Percentiles rank a stretch among this genome's conserved stretches.
phyloP scores from a whole-genome alignment of 2,113 vertebrate genomes.

The Reinhardtius hippoglossoides region DNA sequence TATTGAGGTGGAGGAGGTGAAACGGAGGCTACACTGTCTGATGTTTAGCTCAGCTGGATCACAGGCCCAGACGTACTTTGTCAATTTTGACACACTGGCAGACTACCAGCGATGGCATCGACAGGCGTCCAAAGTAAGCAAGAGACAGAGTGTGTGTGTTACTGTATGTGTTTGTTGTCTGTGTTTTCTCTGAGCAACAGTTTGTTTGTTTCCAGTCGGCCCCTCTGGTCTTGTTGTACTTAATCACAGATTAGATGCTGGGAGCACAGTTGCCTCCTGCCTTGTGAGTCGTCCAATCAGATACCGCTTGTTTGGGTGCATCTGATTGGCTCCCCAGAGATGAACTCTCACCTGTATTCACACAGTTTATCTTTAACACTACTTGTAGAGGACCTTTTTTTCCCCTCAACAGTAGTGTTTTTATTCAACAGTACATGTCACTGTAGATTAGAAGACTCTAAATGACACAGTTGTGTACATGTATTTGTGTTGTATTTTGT shows the following conservation, averaged over 20 bases:
- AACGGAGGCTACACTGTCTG: slow-evolving; percentile 89
- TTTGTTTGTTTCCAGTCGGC: slow-evolving; percentile 24
- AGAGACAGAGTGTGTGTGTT: slow-evolving; percentile 10
- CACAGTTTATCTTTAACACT: not conserved
- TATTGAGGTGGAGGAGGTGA: slow-evolving; percentile 91
- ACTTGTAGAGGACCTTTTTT: no score
- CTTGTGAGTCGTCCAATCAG: slow-evolving; percentile 20
- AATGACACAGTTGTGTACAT: not conserved
- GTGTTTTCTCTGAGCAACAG: not conserved
- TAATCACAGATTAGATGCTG: slow-evolving; percentile 14
- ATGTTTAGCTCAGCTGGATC: slow-evolving; percentile 93
- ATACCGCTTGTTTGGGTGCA: not conserved
- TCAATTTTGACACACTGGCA: slow-evolving; percentile 90
- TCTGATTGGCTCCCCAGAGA: slow-evolving; percentile 45
- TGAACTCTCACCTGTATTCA: slow-evolving; percentile 7
- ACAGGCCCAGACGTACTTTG: slow-evolving; percentile 92
- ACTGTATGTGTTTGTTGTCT: slow-evolving; percentile 15
- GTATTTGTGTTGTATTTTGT: slow-evolving; percentile 26
- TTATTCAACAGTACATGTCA: not conserved
- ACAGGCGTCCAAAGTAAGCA: slow-evolving; percentile 92
- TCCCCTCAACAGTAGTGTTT: no score
- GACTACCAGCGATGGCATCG: slow-evolving; percentile 95
- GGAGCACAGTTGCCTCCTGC: slow-evolving; percentile 8
- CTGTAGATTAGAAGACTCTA: not conserved
- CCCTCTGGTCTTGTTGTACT: not conserved